A percentile compares a stretch with the other conserved stretches of the same genome.
These are phyloP conservation scores for Dendroctonus valens DNA, from an alignment of 1,140 invertebrate genomes.

Conservation along the genomic window DNA sequence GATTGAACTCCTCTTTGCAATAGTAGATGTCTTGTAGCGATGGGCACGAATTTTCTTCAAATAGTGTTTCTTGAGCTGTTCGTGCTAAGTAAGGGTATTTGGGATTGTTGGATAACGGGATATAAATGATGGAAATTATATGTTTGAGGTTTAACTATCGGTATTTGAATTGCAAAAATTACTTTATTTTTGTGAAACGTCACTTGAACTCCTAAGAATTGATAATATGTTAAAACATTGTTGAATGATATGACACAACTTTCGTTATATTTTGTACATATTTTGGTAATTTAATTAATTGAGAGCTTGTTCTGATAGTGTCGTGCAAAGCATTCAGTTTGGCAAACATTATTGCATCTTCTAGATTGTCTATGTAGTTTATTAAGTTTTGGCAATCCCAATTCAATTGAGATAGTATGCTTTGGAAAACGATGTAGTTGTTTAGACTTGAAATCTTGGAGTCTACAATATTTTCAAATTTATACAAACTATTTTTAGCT, in stretches of 20 bases:
- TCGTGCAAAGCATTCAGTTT: conserved; percentile 10
- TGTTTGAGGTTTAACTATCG: background rate
- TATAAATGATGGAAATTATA: background rate
- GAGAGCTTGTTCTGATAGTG: conserved; percentile 1
- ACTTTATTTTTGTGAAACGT: background rate
- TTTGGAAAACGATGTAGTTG: conserved; percentile 1
- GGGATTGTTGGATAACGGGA: background rate
- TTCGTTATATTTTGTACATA: background rate
- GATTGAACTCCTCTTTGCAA: too few relatives aligned
- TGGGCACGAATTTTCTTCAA: too few relatives aligned
- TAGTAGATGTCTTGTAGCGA: too few relatives aligned
- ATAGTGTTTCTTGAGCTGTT: too few relatives aligned
- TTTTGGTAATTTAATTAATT: conserved; percentile 1
- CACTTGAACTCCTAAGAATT: background rate
- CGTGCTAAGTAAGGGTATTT: conserved; percentile 1
- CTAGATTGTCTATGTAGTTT: conserved; percentile 8
- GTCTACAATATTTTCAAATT: too few relatives aligned
- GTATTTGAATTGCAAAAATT: background rate
- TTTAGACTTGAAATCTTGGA: too few relatives aligned
- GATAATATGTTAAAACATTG: background rate
- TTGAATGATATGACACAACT: background rate
- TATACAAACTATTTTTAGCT: too few relatives aligned
- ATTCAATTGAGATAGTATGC: conserved; percentile 6
- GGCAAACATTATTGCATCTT: conserved; percentile 10
- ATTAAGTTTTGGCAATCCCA: conserved; percentile 6